phyloP scores from a whole-genome alignment of 2,888 invertebrate genomes.

The Dioctria linearis region DNA sequence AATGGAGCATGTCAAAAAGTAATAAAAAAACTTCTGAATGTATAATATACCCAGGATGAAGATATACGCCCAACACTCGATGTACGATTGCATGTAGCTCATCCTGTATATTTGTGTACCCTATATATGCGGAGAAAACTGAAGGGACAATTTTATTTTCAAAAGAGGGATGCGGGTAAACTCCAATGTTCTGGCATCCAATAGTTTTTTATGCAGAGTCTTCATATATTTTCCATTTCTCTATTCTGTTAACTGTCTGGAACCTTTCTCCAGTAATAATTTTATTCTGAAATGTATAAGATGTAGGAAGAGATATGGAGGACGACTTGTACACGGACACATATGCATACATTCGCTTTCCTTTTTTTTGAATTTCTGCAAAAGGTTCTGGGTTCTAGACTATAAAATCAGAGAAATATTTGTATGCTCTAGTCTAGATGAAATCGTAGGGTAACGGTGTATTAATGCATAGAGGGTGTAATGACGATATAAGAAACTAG shows the following conservation, averaged over 20 bases:
- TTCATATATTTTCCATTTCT: not conserved
- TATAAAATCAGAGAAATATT: not conserved
- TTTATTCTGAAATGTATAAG: not conserved
- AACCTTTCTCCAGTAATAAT: not conserved
- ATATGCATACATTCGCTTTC: too few relatives aligned
- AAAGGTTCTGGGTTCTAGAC: not conserved
- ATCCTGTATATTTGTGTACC: not conserved
- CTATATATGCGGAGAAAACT: not conserved
- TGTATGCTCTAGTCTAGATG: not conserved
- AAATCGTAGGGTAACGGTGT: too few relatives aligned
- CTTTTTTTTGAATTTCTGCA: not conserved
- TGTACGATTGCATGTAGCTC: slow-evolving; percentile 9
- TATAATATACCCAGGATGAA: slow-evolving; percentile 9
- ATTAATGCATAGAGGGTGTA: too few relatives aligned
- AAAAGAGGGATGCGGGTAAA: not conserved
- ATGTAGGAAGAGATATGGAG: not conserved
- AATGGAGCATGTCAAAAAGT: slow-evolving; percentile 27
- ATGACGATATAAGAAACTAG: too few relatives aligned
- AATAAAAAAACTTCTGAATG: slow-evolving; percentile 21
- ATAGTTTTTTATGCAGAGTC: not conserved
- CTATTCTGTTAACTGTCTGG: not conserved
- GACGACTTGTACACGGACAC: not conserved
- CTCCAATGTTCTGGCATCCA: not conserved
- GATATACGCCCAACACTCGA: not conserved
- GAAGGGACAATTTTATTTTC: slow-evolving; percentile 17